Percentiles rank a stretch among this genome's conserved stretches.
These are phyloP conservation scores for Nyctalus aviator DNA, from an alignment of 2,797 vertebrate genomes.

Conservation along the genomic window DNA sequence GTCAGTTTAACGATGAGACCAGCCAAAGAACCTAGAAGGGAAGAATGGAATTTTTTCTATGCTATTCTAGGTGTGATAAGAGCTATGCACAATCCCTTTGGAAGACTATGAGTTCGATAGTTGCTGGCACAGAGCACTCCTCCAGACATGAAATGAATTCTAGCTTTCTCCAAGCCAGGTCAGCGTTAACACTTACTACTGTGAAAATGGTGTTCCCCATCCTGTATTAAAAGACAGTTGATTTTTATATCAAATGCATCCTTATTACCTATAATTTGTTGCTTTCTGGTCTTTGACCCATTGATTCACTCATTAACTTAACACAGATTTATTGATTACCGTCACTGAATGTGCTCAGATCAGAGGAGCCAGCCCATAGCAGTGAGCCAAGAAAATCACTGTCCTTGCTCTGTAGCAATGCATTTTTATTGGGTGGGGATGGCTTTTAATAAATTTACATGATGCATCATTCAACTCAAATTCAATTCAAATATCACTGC, in stretches of 20 bases:
- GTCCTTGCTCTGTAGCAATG: not conserved
- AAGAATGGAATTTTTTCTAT: not conserved
- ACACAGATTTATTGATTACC: not conserved
- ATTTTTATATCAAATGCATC: not conserved
- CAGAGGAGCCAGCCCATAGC: not conserved
- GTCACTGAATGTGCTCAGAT: not conserved
- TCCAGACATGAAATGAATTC: not conserved
- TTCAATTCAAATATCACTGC: not conserved
- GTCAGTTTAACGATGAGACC: not conserved
- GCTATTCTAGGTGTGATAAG: not conserved
- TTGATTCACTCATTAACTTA: not conserved
- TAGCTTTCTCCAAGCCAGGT: not conserved
- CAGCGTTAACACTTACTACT: not conserved
- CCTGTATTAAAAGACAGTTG: not conserved
- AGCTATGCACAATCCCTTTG: not conserved
- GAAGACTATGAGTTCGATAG: not conserved
- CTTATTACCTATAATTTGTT: not conserved
- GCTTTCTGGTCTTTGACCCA: not conserved
- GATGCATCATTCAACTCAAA: not conserved
- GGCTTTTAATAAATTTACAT: not conserved
- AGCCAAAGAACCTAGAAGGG: not conserved
- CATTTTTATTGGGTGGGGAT: not conserved
- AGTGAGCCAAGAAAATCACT: not conserved
- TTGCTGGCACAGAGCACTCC: not conserved
- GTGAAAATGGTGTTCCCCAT: not conserved